Conservation (phyloP, 2,797 vertebrate species). For the Spatula clypeata region DNA sequence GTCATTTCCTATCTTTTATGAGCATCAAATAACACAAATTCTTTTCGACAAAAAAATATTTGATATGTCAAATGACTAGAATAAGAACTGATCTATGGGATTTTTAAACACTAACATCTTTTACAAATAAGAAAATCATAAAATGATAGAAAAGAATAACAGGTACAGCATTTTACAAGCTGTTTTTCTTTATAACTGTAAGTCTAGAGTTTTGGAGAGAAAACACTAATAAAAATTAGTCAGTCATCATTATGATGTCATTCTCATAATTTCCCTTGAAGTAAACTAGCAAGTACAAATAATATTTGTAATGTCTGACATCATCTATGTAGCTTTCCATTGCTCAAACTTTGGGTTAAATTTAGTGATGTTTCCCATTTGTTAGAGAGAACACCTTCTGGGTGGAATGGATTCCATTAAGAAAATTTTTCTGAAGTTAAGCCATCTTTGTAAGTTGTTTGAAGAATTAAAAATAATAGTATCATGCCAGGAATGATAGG, state of each 20-base stretch:
- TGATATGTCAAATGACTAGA: conserved; percentile 40
- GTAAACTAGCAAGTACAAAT: conserved; percentile 88
- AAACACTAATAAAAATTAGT: conserved; percentile 85
- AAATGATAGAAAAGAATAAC: conserved; percentile 69
- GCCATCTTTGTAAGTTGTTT: conserved; percentile 66
- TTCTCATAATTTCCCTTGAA: conserved; percentile 85
- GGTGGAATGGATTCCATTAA: conserved; percentile 79
- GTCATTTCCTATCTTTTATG: conserved; percentile 77
- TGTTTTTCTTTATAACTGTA: conserved; percentile 80
- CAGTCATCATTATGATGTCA: conserved; percentile 87
- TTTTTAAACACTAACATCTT: conserved; percentile 53
- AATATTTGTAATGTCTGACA: conserved; percentile 89
- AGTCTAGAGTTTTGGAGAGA: conserved; percentile 81
- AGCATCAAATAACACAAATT: conserved; percentile 55
- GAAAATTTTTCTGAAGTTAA: conserved; percentile 78
- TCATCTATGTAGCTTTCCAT: conserved; percentile 89
- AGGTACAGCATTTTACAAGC: conserved; percentile 68
- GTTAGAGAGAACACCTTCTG: conserved; percentile 83
- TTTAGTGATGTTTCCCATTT: conserved; percentile 85
- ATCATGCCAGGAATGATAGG: conserved; percentile 8
- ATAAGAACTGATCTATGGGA: conserved; percentile 25
- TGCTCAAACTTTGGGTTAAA: conserved; percentile 81
- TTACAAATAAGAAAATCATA: conserved; percentile 70
- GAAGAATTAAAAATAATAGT: conserved; percentile 24
- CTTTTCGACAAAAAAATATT: neutral